These are phyloP conservation scores for Osmerus mordax DNA, from an alignment of 2,113 vertebrate species.

Conservation along the genomic window DNA sequence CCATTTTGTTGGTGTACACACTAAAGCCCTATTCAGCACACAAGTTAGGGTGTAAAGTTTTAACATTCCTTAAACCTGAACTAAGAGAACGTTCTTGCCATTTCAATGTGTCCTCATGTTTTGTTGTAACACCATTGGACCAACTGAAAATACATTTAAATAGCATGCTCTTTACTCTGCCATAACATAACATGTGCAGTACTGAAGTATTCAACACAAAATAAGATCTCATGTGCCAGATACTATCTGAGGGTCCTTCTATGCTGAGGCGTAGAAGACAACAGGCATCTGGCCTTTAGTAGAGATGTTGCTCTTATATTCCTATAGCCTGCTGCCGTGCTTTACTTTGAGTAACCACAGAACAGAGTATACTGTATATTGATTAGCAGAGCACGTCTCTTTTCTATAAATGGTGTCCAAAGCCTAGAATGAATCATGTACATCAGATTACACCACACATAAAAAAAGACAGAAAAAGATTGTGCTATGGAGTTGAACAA, in stretches of 20 bases:
- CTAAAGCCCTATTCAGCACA: no score
- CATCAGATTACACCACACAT: conserved; percentile 20
- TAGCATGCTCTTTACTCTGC: no score
- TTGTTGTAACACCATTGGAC: no score
- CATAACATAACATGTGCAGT: no score
- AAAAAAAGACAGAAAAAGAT: conserved; percentile 5
- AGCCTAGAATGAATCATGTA: conserved; percentile 11
- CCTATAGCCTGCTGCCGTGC: conserved; percentile 3
- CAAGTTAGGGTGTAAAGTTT: no score
- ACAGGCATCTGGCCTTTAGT: conserved; percentile 25
- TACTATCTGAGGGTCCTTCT: conserved; percentile 4
- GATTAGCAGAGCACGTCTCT: conserved; percentile 23
- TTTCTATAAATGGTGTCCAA: conserved; percentile 1
- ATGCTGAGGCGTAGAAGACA: conserved; percentile 2
- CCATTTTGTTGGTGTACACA: no score
- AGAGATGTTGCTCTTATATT: conserved; percentile 34
- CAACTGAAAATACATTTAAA: no score
- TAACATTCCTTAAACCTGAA: no score
- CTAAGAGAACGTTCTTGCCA: no score
- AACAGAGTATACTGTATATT: conserved; percentile 1
- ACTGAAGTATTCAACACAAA: neutral
- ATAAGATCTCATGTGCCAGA: conserved; percentile 4
- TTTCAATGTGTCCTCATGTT: no score
- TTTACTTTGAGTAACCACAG: conserved; percentile 15
- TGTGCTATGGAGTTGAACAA: conserved; percentile 2